phyloP scores from a whole-genome alignment of 2,888 invertebrate genomes.

The Lycaena phlaeas region DNA sequence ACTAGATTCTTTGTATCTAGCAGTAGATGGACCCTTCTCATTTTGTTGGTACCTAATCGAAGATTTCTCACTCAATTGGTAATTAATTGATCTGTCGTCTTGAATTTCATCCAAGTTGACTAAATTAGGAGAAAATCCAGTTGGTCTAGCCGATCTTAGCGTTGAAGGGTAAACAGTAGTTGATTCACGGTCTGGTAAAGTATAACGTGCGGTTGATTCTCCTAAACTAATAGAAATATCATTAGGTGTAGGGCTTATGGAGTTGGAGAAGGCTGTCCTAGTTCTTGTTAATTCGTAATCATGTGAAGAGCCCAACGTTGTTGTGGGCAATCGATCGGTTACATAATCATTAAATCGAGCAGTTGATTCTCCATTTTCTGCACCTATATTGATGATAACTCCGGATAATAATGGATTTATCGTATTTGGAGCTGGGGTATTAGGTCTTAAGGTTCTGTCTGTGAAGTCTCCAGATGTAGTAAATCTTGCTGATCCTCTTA shows the following conservation, averaged over 20 bases:
- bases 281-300: slow-evolving; percentile 20
- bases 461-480: not conserved
- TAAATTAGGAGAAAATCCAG: slow-evolving; percentile 23
- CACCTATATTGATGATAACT: slow-evolving; percentile 20
- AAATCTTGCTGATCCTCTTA: not conserved
- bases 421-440: slow-evolving; percentile 8
- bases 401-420: slow-evolving; percentile 21
- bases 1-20: slow-evolving; percentile 27
- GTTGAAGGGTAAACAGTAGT: slow-evolving; percentile 20
- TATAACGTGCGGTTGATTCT: slow-evolving; percentile 18
- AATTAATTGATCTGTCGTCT: slow-evolving; percentile 17
- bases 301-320: slow-evolving; percentile 14
- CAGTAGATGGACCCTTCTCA: slow-evolving; percentile 26
- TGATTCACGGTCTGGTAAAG: slow-evolving; percentile 11
- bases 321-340: slow-evolving; percentile 20
- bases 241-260: not conserved
- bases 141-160: slow-evolving; percentile 22
- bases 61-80: slow-evolving; percentile 18
- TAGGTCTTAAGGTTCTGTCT: slow-evolving; percentile 9
- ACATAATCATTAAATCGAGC: slow-evolving; percentile 25
- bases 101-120: slow-evolving; percentile 17
- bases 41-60: slow-evolving; percentile 18
- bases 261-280: slow-evolving; percentile 17
- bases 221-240: slow-evolving; percentile 19
- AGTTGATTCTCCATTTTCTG: slow-evolving; percentile 23